These are phyloP conservation scores for Leptopilina boulardi DNA, from an alignment of 1,140 invertebrate species.

Conservation along the genomic window DNA sequence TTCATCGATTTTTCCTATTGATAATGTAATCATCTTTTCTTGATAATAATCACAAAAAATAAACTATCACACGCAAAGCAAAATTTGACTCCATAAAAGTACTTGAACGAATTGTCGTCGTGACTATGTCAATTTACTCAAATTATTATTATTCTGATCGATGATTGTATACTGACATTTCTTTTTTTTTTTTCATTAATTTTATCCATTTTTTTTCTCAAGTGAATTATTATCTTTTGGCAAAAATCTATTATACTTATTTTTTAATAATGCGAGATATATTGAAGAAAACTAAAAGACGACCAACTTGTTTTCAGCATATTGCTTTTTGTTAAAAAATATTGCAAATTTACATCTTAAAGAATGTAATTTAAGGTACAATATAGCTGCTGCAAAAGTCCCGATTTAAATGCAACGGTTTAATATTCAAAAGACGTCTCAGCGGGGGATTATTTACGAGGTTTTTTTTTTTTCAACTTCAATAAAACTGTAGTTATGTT, in stretches of 20 bases:
- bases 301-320: neutral
- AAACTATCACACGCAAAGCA: slow-evolving; percentile 42
- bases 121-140: slow-evolving; percentile 57
- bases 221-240: too few relatives aligned
- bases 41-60: slow-evolving; percentile 43
- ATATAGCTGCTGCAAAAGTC: neutral
- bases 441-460: too few relatives aligned
- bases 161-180: slow-evolving; percentile 35
- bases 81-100: slow-evolving; percentile 40
- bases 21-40: slow-evolving; percentile 49
- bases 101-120: slow-evolving; percentile 53
- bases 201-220: too few relatives aligned
- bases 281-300: neutral
- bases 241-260: neutral
- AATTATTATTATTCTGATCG: slow-evolving; percentile 53
- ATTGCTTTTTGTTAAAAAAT: neutral
- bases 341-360: neutral
- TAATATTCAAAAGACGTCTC: too few relatives aligned
- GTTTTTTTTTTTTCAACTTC: slow-evolving; percentile 2
- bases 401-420: neutral
- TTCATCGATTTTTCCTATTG: slow-evolving; percentile 51
- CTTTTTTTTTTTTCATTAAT: neutral
- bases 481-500: slow-evolving; percentile 4
- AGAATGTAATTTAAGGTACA: neutral
- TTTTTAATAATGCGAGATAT: slow-evolving; percentile 5